Evolutionary conservation across 2,888 invertebrate genomes (phyloP).

Genomic region (Melanostoma scalare): DNA sequence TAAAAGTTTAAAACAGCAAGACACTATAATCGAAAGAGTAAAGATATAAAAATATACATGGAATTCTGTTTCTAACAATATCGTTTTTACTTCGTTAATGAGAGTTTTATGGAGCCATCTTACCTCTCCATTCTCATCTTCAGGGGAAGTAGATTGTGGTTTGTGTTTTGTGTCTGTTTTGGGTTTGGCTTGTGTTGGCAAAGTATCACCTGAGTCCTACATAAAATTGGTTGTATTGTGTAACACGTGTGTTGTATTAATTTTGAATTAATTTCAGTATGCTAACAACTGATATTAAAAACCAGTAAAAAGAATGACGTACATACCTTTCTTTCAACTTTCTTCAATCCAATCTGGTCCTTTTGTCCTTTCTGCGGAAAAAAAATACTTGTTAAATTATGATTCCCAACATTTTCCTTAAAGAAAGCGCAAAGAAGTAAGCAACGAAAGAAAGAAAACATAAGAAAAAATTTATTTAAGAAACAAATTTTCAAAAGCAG

Average conservation of each 20-base stretch:
- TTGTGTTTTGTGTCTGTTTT: constrained; percentile 45
- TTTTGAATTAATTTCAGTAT: neutral
- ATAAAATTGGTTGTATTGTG: constrained; percentile 22
- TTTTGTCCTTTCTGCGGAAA: constrained; percentile 74
- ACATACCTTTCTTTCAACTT: constrained; percentile 78
- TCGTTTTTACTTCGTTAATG: neutral
- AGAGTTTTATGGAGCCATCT: neutral
- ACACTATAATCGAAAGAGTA: too few relatives aligned
- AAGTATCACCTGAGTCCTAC: constrained; percentile 35
- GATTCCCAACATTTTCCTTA: neutral
- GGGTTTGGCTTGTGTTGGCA: constrained; percentile 25
- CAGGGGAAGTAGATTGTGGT: constrained; percentile 18
- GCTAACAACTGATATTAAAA: neutral
- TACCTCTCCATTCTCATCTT: constrained; percentile 54
- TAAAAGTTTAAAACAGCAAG: too few relatives aligned
- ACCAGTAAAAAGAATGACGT: neutral
- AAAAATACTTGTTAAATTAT: neutral
- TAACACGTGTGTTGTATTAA: constrained; percentile 29
- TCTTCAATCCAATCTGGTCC: constrained; percentile 77
- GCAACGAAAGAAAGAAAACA: constrained; percentile 11
- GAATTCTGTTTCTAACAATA: too few relatives aligned
- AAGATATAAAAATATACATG: too few relatives aligned
- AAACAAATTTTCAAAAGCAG: neutral
- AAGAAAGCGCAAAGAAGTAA: neutral
- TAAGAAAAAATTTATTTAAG: neutral